Conservation (phyloP, 1,140 invertebrate genomes). For the Brachionus koreanus region DNA sequence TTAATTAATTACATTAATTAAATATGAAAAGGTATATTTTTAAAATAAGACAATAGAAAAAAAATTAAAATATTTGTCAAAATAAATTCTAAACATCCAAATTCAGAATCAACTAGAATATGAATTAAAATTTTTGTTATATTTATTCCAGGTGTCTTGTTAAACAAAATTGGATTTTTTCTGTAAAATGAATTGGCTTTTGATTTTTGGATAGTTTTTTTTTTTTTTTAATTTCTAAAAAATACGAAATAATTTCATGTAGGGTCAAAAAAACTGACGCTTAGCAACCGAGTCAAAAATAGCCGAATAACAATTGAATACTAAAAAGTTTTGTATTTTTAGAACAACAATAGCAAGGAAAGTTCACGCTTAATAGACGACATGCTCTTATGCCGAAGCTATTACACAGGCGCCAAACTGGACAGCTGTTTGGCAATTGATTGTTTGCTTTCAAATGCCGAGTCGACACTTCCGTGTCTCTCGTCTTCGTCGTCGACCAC, state of each 20-base stretch:
- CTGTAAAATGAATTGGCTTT: not conserved
- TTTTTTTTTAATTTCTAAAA: not conserved
- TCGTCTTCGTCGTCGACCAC: conserved; percentile 15
- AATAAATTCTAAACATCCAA: not conserved
- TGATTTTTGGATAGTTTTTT: not conserved
- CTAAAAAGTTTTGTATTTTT: not conserved
- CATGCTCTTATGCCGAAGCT: not conserved
- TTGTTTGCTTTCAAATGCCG: not conserved
- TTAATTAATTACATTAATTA: not conserved
- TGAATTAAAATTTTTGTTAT: not conserved
- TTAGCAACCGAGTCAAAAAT: not conserved
- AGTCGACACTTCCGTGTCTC: not conserved
- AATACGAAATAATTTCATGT: not conserved
- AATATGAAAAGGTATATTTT: not conserved
- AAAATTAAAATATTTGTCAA: not conserved
- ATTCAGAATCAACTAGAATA: not conserved
- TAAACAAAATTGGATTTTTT: not conserved
- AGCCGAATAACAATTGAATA: not conserved
- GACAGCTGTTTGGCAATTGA: conserved; percentile 24
- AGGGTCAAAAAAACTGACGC: not conserved
- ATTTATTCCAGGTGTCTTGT: not conserved
- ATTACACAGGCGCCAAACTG: not conserved
- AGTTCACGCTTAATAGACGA: not conserved
- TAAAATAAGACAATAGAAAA: not conserved
- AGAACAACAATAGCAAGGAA: conserved; percentile 14